Evolutionary conservation across 1,140 invertebrate genomes (phyloP), one percentile per base, ranked within the genome.

Genomic region (Tribolium castaneum): DNA sequence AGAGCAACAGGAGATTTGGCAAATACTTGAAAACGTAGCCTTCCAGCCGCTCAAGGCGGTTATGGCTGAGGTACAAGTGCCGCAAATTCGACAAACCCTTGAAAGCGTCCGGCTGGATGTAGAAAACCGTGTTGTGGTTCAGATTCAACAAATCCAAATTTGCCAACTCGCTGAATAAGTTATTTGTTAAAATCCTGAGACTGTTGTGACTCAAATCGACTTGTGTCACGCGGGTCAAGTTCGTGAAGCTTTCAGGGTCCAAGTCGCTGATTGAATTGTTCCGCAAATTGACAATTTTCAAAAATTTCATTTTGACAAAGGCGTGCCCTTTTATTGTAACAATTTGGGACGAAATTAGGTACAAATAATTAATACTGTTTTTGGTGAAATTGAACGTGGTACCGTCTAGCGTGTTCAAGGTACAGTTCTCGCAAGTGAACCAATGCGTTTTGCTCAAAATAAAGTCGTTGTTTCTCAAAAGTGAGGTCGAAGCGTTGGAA

Each of bases 81-180:
- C 82, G 83, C n/a, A 85, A 71, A 62, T 83, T 84, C 2, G 62
- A 78, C 25, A 85, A 78, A 30, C 83, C 83, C n/a, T 39, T 76
- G 70, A 85, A 85, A 45, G 83, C 84, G n/a, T 85, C 78, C 1
- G 79, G 77, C 13, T 85, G 81, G 10, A 85, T 54, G 12, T 80
- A 82, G 78, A 75, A 79, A 76, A 85, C 80, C 6, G 74, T 77
- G 56, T 85, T 85, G 6, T 74, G 30, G 19, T 83, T 85, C 50
- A 85, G 66, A 66, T 83, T 84, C 14, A 85, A 80, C 22, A 85
- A 79, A 70, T 85, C 83, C 9, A 85, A 79, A 75, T 83, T 83
- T 66, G 78, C 77, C 14, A 85, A 25, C 45, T 84, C 84, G 1
- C 59, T 49, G 78, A 85, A 85, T 14, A 80, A 39, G 49, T 85